Evolutionary conservation across 2,797 vertebrate genomes (phyloP), one percentile per base, ranked within the genome.

Genomic region (Sebastes vulpes): DNA sequence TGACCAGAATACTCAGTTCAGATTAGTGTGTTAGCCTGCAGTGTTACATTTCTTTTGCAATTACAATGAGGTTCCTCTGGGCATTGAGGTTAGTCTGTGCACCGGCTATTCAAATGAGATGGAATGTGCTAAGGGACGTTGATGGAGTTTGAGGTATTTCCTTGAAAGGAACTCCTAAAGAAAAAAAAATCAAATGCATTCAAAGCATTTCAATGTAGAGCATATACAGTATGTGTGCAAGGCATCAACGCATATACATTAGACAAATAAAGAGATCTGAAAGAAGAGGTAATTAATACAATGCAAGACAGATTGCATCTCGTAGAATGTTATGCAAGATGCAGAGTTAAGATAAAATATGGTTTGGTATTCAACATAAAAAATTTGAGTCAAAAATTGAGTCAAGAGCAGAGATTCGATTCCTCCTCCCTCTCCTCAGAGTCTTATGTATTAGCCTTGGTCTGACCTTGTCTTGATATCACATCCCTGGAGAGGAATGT

Each of bases 401-500:
- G 23, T 65, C 48, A 83, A 81, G 69, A 66, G 28, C 61, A 76
- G 83, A 77, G 78, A 64, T 77, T 72, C 38, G n/a, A 84, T 71
- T 81, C 57, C 73, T 57, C 69, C 85, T 87, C 78, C 68, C 46
- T 80, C 79, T 88, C 81, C 66, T 82, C 38, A 3, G 65, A 79
- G 79, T 89, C 90, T 84, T 77, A 72, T 87, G 84, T 89, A 94
- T 92, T 94, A 94, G 94, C 94, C 93, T 93, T 92, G 88, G 90
- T 92, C 90, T 95, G 95, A 95, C 95, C 95, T 95, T 95, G 93
- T 92, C 92, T 93, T 82, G 77, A 91, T 95, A 95, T 95, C 93
- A 91, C 93, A 93, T 94, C 94, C 94, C 91, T 77, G 87, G 93
- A 92, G 93, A 95, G 92, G 94, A 96, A 96, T 95, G 95, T 90